Conservation (phyloP, 2,113 vertebrate genomes). For the Irena cyanogastra region DNA sequence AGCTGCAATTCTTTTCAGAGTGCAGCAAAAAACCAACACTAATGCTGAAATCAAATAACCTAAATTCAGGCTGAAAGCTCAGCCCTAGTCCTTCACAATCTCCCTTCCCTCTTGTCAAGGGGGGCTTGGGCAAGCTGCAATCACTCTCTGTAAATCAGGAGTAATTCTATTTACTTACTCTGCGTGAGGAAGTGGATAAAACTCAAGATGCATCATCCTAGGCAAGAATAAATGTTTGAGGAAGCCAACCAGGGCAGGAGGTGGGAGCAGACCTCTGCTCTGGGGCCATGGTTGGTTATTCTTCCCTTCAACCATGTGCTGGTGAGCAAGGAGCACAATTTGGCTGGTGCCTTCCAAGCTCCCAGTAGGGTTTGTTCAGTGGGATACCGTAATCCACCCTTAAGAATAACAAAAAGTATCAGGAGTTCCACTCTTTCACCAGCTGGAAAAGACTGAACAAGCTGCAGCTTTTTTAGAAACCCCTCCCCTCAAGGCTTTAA, state of each 20-base stretch:
- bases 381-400: rapidly evolving
- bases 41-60: not conserved
- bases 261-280: not conserved
- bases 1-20: not conserved
- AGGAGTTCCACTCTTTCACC: not conserved
- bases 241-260: rapidly evolving
- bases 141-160: not conserved
- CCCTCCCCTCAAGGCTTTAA: not conserved
- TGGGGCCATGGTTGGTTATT: rapidly evolving
- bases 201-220: not conserved
- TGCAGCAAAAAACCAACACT: not conserved
- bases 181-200: not conserved
- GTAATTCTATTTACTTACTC: not conserved
- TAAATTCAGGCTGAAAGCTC: not conserved
- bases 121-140: not conserved
- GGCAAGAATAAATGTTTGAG: not conserved
- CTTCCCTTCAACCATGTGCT: rapidly evolving
- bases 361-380: not conserved
- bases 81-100: not conserved
- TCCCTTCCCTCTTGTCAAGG: not conserved
- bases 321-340: not conserved
- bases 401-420: not conserved
- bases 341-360: not conserved
- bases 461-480: not conserved
- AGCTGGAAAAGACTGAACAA: not conserved